Evolutionary conservation across 2,113 vertebrate species (phyloP).

Genomic region (Onychostruthus taczanowskii): DNA sequence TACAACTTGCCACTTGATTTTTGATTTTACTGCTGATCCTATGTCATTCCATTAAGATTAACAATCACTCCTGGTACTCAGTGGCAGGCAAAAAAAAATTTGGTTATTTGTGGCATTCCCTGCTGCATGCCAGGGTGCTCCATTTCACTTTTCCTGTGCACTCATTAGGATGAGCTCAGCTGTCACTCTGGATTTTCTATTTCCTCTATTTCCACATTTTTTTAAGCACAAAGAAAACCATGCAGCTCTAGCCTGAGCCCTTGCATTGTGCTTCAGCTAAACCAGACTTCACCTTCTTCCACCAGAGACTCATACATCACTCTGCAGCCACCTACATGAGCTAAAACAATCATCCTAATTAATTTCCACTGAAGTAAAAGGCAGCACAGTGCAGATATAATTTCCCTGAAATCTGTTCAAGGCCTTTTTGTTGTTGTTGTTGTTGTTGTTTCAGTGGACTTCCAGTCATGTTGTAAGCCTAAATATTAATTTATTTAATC

Average conservation of each 20-base stretch:
- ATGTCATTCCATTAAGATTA: background rate
- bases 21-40: background rate
- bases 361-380: background rate
- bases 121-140: background rate
- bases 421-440: background rate
- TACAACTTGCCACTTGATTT: background rate
- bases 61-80: background rate
- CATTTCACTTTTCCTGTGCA: background rate
- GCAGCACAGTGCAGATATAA: background rate
- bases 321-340: background rate
- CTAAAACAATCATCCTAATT: background rate
- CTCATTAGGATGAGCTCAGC: background rate
- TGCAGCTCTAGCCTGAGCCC: background rate
- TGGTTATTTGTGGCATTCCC: conserved; percentile 5
- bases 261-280: background rate
- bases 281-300: conserved; percentile 3
- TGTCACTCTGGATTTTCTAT: conserved; percentile 17
- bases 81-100: background rate
- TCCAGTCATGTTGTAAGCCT: background rate
- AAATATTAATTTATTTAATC: background rate
- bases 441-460: background rate
- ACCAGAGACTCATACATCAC: background rate
- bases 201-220: background rate
- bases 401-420: background rate
- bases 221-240: background rate